Conservation (phyloP, 2,888 invertebrate genomes). For the Embidobia sp. region DNA sequence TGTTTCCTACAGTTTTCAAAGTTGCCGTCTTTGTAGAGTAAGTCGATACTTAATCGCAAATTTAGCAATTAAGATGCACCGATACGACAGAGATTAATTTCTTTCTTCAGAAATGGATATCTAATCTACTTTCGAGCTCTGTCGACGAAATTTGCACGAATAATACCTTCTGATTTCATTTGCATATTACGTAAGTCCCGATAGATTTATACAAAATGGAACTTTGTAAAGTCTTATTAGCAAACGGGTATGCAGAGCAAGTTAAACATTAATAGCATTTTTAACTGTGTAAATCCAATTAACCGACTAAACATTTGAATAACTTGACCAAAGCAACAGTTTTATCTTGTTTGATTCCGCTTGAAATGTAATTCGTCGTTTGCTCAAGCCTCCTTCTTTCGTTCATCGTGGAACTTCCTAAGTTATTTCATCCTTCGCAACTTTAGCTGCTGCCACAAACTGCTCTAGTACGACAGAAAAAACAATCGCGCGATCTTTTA, state of each 20-base stretch:
- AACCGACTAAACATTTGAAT: neutral
- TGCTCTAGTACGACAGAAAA: neutral
- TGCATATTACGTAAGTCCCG: slow-evolving; percentile 42
- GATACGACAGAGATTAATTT: slow-evolving; percentile 27
- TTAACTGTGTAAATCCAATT: slow-evolving; percentile 1
- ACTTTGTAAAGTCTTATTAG: slow-evolving; percentile 45
- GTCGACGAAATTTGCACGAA: slow-evolving; percentile 54
- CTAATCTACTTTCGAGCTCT: slow-evolving; percentile 50
- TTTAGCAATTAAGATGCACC: slow-evolving; percentile 22
- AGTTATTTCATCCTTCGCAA: neutral
- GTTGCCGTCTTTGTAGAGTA: neutral
- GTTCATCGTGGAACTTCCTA: neutral
- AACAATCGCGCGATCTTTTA: too few relatives aligned
- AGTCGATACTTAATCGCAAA: slow-evolving; percentile 8
- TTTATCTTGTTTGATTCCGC: neutral
- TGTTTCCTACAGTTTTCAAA: slow-evolving; percentile 1
- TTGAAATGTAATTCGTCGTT: slow-evolving; percentile 6
- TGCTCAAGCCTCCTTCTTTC: neutral
- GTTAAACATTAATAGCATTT: slow-evolving; percentile 13
- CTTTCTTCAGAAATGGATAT: slow-evolving; percentile 42
- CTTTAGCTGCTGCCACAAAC: neutral
- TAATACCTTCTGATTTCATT: slow-evolving; percentile 48
- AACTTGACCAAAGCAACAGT: neutral
- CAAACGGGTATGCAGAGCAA: slow-evolving; percentile 8
- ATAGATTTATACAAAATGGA: slow-evolving; percentile 48